Base-by-base conservation (phyloP, 2,113 vertebrate species). In the Larimichthys polyactis region DNA sequence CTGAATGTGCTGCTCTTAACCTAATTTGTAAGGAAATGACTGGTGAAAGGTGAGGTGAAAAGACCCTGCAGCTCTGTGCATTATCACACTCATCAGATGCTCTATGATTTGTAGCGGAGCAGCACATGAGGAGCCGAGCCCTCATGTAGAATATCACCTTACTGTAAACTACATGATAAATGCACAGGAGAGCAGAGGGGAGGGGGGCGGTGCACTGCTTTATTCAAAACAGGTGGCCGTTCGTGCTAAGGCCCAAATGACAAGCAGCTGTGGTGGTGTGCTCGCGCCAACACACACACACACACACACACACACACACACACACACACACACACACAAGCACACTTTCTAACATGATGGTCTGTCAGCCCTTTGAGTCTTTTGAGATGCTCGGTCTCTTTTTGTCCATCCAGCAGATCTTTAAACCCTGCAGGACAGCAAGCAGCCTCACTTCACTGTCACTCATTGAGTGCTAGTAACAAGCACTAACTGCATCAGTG, bases 191-290 rank as follows among this genome's bases (percentile, higher is more conserved):
- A 87, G 84, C 48, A 70, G 46, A 57, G 63, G 81, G 82, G 32
- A 81, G 62, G 74, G 52, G 68, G 48, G 52, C 27, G 36, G n/a
- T 49, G 71, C 44, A 76, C 32, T 63, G 29, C 71, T 91, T 93
- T 92, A 94, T 93, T 90, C 93, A 90, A 87, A 94, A 84, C 91
- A 90, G 93, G 92, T 92, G 92, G 85, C 83, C 83, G 72, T 88
- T 88, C 89, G 85, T 92, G 91, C 87, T 82, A 83, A 85, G 89
- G 85, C 68, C 40, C 36, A 89, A 94, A 95, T 83, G 85, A 91
- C 89, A 89, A 89, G 85, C 93, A 94, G 91, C 91, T 94, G 94
- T 75, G 90, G 78, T 52, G 22, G 69, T 44, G 29, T 40, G 67
- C 78, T 82, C 11, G 12, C 7, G 85, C 86, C 89, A 90, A 83